A percentile compares a stretch with the other conserved stretches of the same genome.
phyloP scores from a whole-genome alignment of 2,888 invertebrate species.

The Rotaria sp. region DNA sequence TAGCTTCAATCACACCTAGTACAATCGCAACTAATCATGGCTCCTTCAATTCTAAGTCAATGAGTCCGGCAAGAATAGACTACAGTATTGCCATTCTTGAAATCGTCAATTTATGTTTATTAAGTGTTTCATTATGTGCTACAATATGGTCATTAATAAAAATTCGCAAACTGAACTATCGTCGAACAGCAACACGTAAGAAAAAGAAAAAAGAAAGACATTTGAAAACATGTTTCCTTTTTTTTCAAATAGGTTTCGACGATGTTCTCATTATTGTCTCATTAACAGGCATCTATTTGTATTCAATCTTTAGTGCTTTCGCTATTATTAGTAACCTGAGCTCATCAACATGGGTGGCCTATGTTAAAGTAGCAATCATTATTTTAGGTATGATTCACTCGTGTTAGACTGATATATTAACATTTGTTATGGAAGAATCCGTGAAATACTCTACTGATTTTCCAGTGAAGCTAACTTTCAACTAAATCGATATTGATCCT shows the following conservation, averaged over 20 bases:
- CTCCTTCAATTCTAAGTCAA: not conserved
- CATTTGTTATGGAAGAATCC: too few species aligned
- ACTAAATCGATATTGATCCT: too few species aligned
- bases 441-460: too few species aligned
- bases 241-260: slow-evolving; percentile 6
- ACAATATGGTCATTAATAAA: not conserved
- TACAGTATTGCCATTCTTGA: not conserved
- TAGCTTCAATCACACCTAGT: not conserved
- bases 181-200: not conserved
- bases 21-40: not conserved
- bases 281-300: not conserved
- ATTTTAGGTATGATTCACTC: not conserved
- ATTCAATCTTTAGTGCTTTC: not conserved
- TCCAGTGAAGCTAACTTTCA: too few species aligned
- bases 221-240: too few species aligned
- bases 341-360: not conserved
- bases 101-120: not conserved
- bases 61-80: not conserved
- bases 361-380: not conserved
- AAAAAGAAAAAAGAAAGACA: not conserved
- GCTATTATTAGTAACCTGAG: not conserved
- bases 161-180: not conserved
- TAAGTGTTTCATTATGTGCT: not conserved
- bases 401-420: too few species aligned
- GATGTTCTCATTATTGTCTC: slow-evolving; percentile 1